A percentile compares a stretch with the other conserved stretches of the same genome.
Evolutionary conservation across 2,797 vertebrate genomes (phyloP).

Genomic region (Gambelia wislizenii): DNA sequence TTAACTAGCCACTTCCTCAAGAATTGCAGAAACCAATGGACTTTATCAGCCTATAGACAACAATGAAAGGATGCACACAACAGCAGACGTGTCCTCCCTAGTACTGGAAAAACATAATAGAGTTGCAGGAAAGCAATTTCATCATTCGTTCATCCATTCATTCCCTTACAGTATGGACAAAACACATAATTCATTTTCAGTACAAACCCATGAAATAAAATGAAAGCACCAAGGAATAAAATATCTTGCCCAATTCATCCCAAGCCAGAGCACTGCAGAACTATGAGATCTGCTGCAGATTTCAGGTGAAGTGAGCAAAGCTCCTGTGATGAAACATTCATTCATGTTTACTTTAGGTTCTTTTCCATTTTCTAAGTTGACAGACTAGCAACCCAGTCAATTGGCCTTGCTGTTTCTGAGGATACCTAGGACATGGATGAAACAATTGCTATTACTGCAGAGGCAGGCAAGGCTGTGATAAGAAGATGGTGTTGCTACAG

Average conservation of each 20-base stretch:
- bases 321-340: slow-evolving; percentile 7
- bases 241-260: slow-evolving; percentile 16
- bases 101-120: neutral
- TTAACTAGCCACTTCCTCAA: neutral
- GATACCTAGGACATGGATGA: neutral
- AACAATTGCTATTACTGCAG: neutral
- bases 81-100: neutral
- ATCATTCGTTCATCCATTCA: neutral
- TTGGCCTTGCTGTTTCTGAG: neutral
- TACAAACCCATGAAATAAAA: slow-evolving; percentile 25
- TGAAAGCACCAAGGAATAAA: slow-evolving; percentile 27
- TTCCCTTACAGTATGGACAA: neutral
- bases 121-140: neutral
- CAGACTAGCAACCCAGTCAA: neutral
- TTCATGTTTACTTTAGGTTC: neutral
- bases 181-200: neutral
- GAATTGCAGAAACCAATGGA: neutral
- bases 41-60: neutral
- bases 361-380: neutral
- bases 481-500: neutral
- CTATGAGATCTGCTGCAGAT: neutral
- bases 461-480: neutral
- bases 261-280: neutral
- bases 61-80: neutral
- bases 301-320: neutral